Base-by-base conservation (phyloP, 2,113 vertebrate species). In the Hemichromis elongatus region DNA sequence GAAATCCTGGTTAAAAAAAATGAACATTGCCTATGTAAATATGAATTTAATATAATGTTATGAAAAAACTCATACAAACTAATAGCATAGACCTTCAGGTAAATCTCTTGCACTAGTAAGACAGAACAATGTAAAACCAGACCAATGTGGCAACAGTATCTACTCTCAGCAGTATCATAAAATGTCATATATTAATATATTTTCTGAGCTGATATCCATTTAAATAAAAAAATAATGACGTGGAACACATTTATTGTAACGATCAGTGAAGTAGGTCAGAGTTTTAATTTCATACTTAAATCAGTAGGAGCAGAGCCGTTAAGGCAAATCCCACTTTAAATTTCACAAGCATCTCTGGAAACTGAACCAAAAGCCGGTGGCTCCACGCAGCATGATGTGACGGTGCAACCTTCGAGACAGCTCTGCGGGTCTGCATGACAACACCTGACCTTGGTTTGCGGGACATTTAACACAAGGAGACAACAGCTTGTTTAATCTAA, bases 401-500 rank as follows among this genome's bases (percentile, higher is more conserved):
- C 19, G 56, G 8, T 9, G 18, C 14, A 3, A 45, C 57, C 54
- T 68, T 75, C 19, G 50, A 78, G 79, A 83, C 77, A 68, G 66
- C 81, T 81, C 6, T n/a, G 13, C 24, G 70, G 77, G n/a, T 16
- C 55, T 50, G 12, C 12, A 50, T 78, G 56, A 77, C 14, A 45
- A 86, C 82, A 85, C 53, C 63, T 4, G 82, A 75, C 87, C 86
- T 91, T 77, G 78, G 81, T 82, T 40, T 80, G 82, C 53, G 21
- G 85, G 80, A 81, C 80, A 80, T 56, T 91, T 88, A 77, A 90
- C 78, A 84, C 83, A 92, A 86, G 68, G 75, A 85, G 83, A 83
- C 82, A 83, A 91, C 84, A 86, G 90, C 86, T 90, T 91, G 91
- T 88, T 93, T 89, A 89, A 88, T 88, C 77, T 68, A 92, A 91